Evolutionary conservation across 2,797 vertebrate genomes (phyloP).

Genomic region (Thripadectes ignobilis): DNA sequence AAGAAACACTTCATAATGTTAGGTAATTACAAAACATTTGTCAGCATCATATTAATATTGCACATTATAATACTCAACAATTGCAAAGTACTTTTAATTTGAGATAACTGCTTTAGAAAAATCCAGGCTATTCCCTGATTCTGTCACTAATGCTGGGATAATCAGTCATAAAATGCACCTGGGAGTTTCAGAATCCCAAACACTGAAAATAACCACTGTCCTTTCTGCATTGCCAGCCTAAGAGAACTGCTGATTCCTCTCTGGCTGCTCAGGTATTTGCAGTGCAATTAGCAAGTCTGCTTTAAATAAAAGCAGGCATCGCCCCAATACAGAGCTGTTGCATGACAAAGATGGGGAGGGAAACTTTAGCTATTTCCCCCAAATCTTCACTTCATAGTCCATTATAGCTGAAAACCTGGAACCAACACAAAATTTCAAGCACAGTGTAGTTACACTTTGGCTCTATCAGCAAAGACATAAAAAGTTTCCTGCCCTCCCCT

Average conservation of each 20-base stretch:
- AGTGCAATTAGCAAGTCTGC: neutral
- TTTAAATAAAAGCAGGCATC: neutral
- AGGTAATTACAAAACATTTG: neutral
- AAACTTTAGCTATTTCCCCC: neutral
- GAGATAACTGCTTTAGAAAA: neutral
- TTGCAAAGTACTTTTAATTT: neutral
- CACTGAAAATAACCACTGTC: neutral
- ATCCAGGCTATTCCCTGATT: neutral
- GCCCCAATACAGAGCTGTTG: neutral
- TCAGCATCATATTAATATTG: neutral
- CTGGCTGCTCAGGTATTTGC: neutral
- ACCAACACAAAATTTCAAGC: neutral
- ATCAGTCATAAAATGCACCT: neutral
- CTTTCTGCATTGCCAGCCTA: neutral
- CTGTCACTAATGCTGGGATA: neutral
- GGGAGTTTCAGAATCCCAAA: neutral
- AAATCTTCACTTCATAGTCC: neutral
- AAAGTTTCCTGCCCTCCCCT: neutral
- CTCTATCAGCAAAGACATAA: neutral
- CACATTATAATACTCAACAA: neutral
- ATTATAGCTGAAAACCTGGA: neutral
- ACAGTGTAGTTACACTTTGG: rapidly evolving
- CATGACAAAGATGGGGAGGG: neutral
- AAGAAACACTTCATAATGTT: neutral
- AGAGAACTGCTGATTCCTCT: neutral